A percentile compares a stretch with the other conserved stretches of the same genome.
These are phyloP conservation scores for Strongylocentrotus purpuratus DNA, from an alignment of 35 echinoderm and acorn worm species.

Conservation along the genomic window DNA sequence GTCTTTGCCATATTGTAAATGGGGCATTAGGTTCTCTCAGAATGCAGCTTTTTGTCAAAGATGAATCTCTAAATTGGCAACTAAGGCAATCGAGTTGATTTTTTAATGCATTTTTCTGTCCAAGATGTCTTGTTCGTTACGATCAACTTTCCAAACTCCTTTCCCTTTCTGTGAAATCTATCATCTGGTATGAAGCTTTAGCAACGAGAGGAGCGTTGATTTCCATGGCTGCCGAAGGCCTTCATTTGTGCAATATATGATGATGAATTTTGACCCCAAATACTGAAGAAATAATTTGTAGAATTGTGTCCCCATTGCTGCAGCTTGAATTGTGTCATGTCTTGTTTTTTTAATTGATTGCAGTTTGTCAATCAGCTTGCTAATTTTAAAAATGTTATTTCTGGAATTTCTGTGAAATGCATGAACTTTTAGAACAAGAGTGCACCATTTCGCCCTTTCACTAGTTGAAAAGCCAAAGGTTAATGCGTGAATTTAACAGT, in stretches of 20 bases:
- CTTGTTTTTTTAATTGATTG: neutral
- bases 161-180: neutral
- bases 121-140: neutral
- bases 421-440: too few species aligned
- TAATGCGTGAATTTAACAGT: neutral
- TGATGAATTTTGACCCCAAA: neutral
- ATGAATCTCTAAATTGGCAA: neutral
- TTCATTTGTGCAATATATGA: neutral
- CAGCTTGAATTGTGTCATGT: neutral
- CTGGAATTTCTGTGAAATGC: too few species aligned
- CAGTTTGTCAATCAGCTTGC: too few species aligned
- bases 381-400: too few species aligned
- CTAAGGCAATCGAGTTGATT: neutral
- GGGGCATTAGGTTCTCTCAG: neutral
- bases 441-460: too few species aligned
- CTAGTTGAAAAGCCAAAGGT: neutral
- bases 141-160: neutral
- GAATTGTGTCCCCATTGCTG: neutral
- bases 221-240: neutral
- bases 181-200: conserved; percentile 17
- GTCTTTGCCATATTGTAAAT: neutral
- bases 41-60: too few species aligned
- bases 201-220: neutral
- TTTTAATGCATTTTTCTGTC: neutral
- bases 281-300: neutral